A percentile compares a stretch with the other conserved stretches of the same genome.
phyloP scores from a whole-genome alignment of 2,888 invertebrate genomes.

The Agelastica alni region DNA sequence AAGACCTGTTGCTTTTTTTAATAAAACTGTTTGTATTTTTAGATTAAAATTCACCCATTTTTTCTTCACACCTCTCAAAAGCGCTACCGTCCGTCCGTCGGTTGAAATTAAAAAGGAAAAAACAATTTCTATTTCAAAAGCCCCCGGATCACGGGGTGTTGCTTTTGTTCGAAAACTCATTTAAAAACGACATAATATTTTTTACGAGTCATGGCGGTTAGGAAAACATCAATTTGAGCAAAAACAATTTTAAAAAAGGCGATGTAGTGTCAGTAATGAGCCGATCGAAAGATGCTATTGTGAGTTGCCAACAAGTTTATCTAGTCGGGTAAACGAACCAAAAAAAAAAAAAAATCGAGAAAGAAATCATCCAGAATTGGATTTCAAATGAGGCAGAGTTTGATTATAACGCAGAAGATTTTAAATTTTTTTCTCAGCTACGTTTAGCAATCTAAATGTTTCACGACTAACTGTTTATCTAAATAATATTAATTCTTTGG shows the following conservation, averaged over 20 bases:
- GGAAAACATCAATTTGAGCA: constrained; percentile 28
- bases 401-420: not conserved
- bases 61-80: not conserved
- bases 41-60: too few species aligned
- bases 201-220: constrained; percentile 26
- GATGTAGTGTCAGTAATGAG: constrained; percentile 26
- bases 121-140: constrained; percentile 3
- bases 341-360: constrained; percentile 12
- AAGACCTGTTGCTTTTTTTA: too few species aligned
- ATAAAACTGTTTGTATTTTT: too few species aligned
- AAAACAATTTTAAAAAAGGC: constrained; percentile 27
- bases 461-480: too few species aligned
- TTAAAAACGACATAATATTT: constrained; percentile 8
- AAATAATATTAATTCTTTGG: too few species aligned
- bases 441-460: too few species aligned
- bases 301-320: constrained; percentile 28
- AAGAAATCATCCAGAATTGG: constrained; percentile 10
- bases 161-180: constrained; percentile 26
- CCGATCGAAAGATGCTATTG: constrained; percentile 19
- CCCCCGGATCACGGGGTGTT: constrained; percentile 15
- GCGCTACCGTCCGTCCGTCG: not conserved
- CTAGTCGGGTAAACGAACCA: constrained; percentile 20
- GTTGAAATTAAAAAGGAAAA: constrained; percentile 3
- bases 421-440: not conserved
- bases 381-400: constrained; percentile 22